Evolutionary conservation across 2,888 invertebrate species (phyloP).

Genomic region (Aphrophora alni): DNA sequence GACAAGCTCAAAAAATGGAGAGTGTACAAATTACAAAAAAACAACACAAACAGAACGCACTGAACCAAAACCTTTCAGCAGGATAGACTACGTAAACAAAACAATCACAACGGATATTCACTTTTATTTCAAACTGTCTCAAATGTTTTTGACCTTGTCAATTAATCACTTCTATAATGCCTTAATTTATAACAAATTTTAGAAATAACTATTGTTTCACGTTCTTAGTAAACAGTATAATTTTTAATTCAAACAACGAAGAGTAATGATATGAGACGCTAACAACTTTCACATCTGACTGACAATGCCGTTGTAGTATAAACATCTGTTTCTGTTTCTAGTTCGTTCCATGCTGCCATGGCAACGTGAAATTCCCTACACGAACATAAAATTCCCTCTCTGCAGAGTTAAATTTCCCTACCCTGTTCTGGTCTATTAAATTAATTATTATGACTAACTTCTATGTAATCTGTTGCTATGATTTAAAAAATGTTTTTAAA

Average conservation of each 20-base stretch:
- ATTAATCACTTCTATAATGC: background rate
- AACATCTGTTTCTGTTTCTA: constrained; percentile 9
- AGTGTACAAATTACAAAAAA: background rate
- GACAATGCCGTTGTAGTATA: constrained; percentile 9
- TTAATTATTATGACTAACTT: too few species aligned
- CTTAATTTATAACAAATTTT: background rate
- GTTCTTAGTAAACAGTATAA: too few species aligned
- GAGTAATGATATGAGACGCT: background rate
- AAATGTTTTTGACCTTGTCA: background rate
- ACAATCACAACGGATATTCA: constrained; percentile 1
- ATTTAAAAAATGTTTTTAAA: too few species aligned
- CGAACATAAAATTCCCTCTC: background rate
- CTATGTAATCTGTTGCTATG: too few species aligned
- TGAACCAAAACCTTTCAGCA: background rate
- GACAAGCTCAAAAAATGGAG: background rate
- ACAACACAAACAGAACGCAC: background rate
- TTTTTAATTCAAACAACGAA: too few species aligned
- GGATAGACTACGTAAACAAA: background rate
- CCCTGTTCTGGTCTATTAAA: too few species aligned
- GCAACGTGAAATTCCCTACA: background rate
- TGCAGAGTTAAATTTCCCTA: background rate
- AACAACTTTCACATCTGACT: background rate
- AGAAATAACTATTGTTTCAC: background rate
- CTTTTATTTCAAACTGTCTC: background rate
- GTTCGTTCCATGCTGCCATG: background rate